Conservation (phyloP, 2,797 vertebrate species). For the Pyrrhura leucotis region DNA sequence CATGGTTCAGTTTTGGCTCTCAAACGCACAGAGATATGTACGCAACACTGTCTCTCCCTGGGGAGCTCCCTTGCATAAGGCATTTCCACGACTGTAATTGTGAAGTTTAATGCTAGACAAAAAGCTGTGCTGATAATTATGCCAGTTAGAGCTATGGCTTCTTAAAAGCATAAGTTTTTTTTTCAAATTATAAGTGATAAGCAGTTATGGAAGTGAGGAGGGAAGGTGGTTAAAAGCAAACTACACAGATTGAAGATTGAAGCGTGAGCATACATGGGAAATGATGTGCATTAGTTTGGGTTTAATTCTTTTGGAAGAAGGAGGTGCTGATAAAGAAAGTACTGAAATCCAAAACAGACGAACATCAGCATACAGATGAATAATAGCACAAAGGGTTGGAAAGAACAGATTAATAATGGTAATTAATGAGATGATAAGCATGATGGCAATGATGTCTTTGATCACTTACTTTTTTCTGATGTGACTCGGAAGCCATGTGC, state of each 20-base stretch:
- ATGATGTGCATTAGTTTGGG: background rate
- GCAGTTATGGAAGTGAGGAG: background rate
- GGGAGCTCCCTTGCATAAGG: background rate
- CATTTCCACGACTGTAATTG: background rate
- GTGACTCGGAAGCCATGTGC: background rate
- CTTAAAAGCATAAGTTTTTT: background rate
- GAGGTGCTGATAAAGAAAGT: background rate
- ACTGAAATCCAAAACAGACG: background rate
- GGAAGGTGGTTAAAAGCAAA: background rate
- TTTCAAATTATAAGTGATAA: background rate
- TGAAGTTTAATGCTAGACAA: background rate
- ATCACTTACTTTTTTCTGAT: background rate
- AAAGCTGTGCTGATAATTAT: background rate
- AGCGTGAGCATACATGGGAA: background rate
- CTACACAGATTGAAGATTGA: background rate
- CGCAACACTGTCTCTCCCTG: fast-evolving
- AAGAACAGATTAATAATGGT: background rate
- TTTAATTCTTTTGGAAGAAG: background rate
- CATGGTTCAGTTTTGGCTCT: background rate
- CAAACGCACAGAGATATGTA: fast-evolving
- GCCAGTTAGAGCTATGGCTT: background rate
- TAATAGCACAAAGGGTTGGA: background rate
- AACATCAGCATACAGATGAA: background rate
- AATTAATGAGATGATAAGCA: background rate
- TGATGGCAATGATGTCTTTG: background rate